Conservation (phyloP, 2,888 invertebrate genomes). For the Chironomus riparius region DNA sequence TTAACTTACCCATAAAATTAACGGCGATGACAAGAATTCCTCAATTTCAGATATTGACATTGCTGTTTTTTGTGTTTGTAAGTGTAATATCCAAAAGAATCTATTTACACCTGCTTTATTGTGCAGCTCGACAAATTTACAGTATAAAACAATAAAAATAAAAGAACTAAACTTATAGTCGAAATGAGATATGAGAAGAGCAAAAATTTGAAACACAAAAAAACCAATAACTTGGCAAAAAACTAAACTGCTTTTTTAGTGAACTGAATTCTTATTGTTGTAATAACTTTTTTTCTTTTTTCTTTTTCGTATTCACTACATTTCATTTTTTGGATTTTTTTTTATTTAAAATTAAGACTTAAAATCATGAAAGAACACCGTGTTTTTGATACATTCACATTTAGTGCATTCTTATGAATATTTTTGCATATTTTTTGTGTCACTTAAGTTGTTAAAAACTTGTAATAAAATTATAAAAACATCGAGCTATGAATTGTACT, state of each 20-base stretch:
- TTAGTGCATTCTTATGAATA: neutral
- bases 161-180: neutral
- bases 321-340: neutral
- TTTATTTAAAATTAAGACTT: neutral
- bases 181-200: too few species aligned
- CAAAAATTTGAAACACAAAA: too few species aligned
- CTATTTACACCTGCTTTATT: neutral
- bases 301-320: neutral
- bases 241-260: neutral
- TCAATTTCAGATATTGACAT: slow-evolving; percentile 22
- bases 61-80: neutral
- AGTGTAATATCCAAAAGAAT: too few species aligned
- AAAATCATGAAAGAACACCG: neutral
- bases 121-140: slow-evolving; percentile 14
- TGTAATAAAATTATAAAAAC: neutral
- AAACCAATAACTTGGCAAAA: neutral
- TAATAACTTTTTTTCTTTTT: neutral
- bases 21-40: slow-evolving; percentile 16
- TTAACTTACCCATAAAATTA: slow-evolving; percentile 17
- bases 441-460: neutral
- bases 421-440: neutral
- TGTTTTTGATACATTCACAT: neutral
- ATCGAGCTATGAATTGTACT: neutral
- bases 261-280: neutral
- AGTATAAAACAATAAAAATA: slow-evolving; percentile 14